phyloP scores from a whole-genome alignment of 2,113 vertebrate species.

The Paralichthys olivaceus region DNA sequence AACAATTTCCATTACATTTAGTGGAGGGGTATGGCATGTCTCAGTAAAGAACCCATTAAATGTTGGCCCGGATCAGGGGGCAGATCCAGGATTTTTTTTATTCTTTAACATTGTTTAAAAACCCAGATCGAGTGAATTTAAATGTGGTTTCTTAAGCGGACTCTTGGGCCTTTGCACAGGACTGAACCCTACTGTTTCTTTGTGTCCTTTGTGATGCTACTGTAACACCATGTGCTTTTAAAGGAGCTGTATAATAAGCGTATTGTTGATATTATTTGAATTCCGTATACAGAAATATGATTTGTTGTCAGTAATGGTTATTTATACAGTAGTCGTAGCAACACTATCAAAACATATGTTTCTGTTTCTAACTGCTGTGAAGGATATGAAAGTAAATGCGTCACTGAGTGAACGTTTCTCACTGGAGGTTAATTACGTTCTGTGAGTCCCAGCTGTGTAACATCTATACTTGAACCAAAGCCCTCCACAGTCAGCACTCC shows the following conservation, averaged over 20 bases:
- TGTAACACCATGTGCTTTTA: background rate
- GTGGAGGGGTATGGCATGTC: background rate
- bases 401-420: conserved; percentile 24
- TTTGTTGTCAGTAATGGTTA: background rate
- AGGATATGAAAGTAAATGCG: conserved; percentile 38
- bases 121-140: background rate
- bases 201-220: background rate
- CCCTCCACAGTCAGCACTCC: conserved; percentile 28
- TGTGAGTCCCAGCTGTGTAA: conserved; percentile 44
- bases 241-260: background rate
- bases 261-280: background rate
- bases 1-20: background rate
- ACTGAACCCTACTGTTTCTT: background rate
- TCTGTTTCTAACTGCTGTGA: conserved; percentile 31
- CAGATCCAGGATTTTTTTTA: background rate
- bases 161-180: too few relatives aligned
- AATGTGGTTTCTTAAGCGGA: background rate
- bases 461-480: conserved; percentile 30
- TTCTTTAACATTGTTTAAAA: background rate
- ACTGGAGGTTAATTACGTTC: conserved; percentile 60
- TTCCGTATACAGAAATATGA: background rate
- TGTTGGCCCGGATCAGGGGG: too few relatives aligned
- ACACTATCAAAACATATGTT: conserved; percentile 11
- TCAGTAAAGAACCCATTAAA: background rate
- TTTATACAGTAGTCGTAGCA: background rate